A percentile compares a stretch with the other conserved stretches of the same genome.
Evolutionary conservation across 1,140 invertebrate genomes (phyloP).

Genomic region (Caerostris extrusa): DNA sequence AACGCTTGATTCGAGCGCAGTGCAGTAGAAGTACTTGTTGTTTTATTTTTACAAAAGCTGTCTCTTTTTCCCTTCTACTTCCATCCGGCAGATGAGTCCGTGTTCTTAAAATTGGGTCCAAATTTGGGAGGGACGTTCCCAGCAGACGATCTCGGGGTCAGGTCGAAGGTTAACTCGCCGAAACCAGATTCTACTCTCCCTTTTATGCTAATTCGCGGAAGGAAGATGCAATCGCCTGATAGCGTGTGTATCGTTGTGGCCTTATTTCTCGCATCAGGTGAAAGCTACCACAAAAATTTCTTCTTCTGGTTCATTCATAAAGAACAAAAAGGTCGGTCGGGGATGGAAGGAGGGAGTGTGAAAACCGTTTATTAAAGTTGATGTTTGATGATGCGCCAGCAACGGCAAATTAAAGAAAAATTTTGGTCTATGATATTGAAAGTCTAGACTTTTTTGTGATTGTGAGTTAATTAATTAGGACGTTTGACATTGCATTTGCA

Average conservation of each 20-base stretch:
- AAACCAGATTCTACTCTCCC: slow-evolving; percentile 66
- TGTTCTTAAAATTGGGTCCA: slow-evolving; percentile 42
- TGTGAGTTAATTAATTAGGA: not conserved
- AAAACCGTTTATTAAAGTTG: not conserved
- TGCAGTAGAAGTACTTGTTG: not conserved
- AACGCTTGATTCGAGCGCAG: not conserved
- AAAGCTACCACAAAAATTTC: not conserved
- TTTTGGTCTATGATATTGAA: not conserved
- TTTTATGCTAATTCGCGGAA: slow-evolving; percentile 62
- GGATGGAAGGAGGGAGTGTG: not conserved
- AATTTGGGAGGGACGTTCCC: slow-evolving; percentile 56
- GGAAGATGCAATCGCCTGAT: slow-evolving; percentile 25
- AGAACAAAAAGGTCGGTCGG: not conserved
- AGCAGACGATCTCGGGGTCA: slow-evolving; percentile 54
- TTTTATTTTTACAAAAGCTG: not conserved
- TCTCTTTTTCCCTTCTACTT: not conserved
- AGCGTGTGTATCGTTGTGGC: slow-evolving; percentile 2
- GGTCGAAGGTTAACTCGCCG: slow-evolving; percentile 46
- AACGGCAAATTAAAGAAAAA: too few relatives aligned
- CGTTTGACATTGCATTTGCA: not conserved
- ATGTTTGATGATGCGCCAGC: too few relatives aligned
- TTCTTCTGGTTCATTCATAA: not conserved
- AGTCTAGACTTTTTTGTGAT: not conserved
- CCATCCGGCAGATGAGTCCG: not conserved
- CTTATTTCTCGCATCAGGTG: slow-evolving; percentile 6